These are phyloP conservation scores for Hafferia zeledoni DNA, from an alignment of 2,797 vertebrate species.

Conservation along the genomic window DNA sequence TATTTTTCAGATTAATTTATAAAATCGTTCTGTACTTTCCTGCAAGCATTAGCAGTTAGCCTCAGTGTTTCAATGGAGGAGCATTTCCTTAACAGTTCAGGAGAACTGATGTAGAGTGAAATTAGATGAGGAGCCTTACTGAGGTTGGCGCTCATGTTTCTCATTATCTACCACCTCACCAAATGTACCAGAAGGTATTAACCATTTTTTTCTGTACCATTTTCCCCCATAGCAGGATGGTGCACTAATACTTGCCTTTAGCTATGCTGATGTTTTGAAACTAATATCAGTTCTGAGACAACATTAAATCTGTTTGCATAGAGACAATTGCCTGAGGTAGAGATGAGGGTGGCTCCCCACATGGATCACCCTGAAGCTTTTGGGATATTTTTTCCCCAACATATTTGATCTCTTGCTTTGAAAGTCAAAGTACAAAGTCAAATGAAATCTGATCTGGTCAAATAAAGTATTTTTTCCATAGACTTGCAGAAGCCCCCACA, in stretches of 20 bases:
- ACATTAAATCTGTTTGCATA: neutral
- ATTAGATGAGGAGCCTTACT: neutral
- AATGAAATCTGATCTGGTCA: conserved; percentile 56
- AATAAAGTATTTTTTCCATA: conserved; percentile 16
- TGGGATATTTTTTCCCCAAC: neutral
- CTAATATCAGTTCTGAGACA: neutral
- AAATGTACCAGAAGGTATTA: neutral
- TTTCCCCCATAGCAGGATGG: neutral
- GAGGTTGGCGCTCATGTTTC: neutral
- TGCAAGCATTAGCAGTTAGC: neutral
- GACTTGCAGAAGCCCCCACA: conserved; percentile 18
- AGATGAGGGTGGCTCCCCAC: neutral
- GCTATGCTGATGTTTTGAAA: neutral
- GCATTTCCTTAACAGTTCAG: neutral
- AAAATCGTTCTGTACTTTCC: neutral
- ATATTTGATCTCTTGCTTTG: conserved; percentile 11
- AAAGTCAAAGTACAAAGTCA: conserved; percentile 35
- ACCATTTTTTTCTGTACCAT: neutral
- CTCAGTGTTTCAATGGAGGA: neutral
- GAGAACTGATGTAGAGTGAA: neutral
- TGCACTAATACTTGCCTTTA: neutral
- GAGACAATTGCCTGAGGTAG: neutral
- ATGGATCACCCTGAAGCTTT: neutral
- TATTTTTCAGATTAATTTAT: neutral
- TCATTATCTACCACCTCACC: neutral